Evolutionary conservation across 2,113 vertebrate genomes (phyloP).

Genomic region (Malurus elegans): DNA sequence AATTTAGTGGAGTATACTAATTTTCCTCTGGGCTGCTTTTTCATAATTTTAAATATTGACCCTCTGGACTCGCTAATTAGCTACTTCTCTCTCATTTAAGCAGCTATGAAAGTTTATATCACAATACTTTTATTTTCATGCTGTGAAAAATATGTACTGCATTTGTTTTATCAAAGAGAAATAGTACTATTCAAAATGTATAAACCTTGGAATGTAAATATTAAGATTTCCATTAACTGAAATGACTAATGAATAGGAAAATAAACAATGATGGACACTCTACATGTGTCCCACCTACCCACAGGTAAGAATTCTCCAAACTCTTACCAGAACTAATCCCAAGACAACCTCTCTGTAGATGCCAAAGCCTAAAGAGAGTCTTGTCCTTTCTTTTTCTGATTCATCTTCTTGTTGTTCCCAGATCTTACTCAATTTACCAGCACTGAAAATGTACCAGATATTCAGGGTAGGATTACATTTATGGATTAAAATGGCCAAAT

Average conservation of each 20-base stretch:
- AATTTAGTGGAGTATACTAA: neutral
- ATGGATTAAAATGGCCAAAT: neutral
- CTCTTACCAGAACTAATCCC: neutral
- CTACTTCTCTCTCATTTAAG: neutral
- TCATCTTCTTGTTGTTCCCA: neutral
- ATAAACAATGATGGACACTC: neutral
- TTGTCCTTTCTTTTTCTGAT: neutral
- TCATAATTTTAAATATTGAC: neutral
- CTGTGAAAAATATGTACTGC: neutral
- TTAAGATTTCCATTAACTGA: neutral
- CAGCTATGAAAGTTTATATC: neutral
- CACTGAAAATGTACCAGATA: neutral
- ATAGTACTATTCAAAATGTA: neutral
- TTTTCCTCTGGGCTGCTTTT: neutral
- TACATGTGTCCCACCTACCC: neutral
- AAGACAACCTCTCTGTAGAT: neutral
- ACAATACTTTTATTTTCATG: neutral
- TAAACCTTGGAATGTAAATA: neutral
- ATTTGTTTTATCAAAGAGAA: neutral
- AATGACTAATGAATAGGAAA: neutral
- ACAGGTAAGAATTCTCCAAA: neutral
- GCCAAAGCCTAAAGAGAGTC: neutral
- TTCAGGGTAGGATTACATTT: neutral
- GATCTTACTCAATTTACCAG: neutral
- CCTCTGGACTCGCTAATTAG: neutral